phyloP scores from a whole-genome alignment of 1,140 invertebrate species.

The Drosophila sucinea region DNA sequence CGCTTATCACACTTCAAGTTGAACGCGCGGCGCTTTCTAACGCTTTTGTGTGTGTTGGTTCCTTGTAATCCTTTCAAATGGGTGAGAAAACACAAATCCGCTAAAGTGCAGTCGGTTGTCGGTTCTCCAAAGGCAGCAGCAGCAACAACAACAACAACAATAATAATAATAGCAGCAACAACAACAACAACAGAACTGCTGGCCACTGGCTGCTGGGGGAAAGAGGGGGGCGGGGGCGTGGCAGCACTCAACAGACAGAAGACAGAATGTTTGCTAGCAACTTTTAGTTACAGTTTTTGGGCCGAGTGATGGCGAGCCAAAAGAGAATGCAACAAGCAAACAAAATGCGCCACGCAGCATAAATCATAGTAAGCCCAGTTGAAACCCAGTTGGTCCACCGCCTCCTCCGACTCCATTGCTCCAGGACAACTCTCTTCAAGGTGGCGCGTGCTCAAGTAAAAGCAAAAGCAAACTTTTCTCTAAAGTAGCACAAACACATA shows the following conservation, averaged over 20 bases:
- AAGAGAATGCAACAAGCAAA: conserved; percentile 61
- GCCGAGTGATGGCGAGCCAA: not conserved
- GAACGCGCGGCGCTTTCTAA: conserved; percentile 42
- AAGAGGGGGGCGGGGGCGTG: conserved; percentile 27
- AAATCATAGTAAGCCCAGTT: conserved; percentile 65
- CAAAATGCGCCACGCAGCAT: conserved; percentile 70
- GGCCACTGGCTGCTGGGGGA: no score
- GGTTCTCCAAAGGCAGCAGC: conserved; percentile 45
- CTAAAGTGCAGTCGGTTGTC: conserved; percentile 74
- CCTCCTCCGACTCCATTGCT: not conserved
- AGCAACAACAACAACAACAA: conserved; percentile 35
- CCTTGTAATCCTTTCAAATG: conserved; percentile 69
- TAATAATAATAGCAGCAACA: conserved; percentile 6
- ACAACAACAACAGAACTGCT: conserved; percentile 28
- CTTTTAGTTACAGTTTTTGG: conserved; percentile 69
- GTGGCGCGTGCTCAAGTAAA: conserved; percentile 54
- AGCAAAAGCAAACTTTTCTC: conserved; percentile 68
- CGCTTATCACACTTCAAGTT: conserved; percentile 25
- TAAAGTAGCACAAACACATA: conserved; percentile 47
- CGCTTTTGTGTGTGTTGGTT: conserved; percentile 54
- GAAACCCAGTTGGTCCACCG: not conserved
- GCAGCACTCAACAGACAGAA: conserved; percentile 67
- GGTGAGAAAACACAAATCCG: conserved; percentile 79
- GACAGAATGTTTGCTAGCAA: conserved; percentile 72
- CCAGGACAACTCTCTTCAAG: conserved; percentile 23